These are phyloP conservation scores for Osmerus eperlanus DNA, from an alignment of 2,113 vertebrate genomes.

Conservation along the genomic window DNA sequence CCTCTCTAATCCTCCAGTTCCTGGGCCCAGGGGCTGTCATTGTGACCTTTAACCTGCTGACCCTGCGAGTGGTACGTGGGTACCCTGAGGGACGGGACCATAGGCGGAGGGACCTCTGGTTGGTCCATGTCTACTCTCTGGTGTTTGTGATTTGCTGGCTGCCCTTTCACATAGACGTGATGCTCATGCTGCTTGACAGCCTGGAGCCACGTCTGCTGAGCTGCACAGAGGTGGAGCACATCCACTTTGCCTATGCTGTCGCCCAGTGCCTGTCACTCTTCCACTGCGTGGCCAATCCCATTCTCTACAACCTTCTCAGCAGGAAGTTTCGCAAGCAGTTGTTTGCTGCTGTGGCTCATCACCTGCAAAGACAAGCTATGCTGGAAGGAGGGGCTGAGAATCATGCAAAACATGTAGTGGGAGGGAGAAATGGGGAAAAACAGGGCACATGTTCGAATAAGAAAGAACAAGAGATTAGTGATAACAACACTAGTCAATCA, in stretches of 20 bases:
- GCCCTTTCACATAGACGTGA: slow-evolving; percentile 70
- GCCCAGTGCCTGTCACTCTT: slow-evolving; percentile 73
- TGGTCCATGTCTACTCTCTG: slow-evolving; percentile 70
- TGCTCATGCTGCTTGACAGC: slow-evolving; percentile 61
- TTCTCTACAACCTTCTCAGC: slow-evolving; percentile 83
- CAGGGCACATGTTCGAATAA: neutral
- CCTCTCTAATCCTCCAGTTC: slow-evolving; percentile 69
- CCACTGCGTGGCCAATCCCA: slow-evolving; percentile 79
- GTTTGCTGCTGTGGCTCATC: slow-evolving; percentile 66
- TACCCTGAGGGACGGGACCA: slow-evolving; percentile 45
- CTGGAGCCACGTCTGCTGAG: slow-evolving; percentile 50
- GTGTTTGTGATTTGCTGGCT: slow-evolving; percentile 76
- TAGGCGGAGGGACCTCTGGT: slow-evolving; percentile 47
- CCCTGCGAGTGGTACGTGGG: slow-evolving; percentile 49
- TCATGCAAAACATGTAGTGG: slow-evolving; percentile 5
- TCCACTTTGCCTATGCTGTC: slow-evolving; percentile 76
- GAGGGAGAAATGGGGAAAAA: neutral
- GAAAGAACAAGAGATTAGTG: slow-evolving; percentile 35
- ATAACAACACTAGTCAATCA: slow-evolving; percentile 75
- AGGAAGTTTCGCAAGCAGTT: slow-evolving; percentile 70
- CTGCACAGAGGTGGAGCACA: slow-evolving; percentile 62
- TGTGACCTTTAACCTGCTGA: slow-evolving; percentile 65
- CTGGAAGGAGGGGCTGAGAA: neutral
- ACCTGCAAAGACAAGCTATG: slow-evolving; percentile 64
- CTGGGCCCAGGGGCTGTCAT: slow-evolving; percentile 74